phyloP scores from a whole-genome alignment of 2,113 vertebrate species.

The Eira barbara region DNA sequence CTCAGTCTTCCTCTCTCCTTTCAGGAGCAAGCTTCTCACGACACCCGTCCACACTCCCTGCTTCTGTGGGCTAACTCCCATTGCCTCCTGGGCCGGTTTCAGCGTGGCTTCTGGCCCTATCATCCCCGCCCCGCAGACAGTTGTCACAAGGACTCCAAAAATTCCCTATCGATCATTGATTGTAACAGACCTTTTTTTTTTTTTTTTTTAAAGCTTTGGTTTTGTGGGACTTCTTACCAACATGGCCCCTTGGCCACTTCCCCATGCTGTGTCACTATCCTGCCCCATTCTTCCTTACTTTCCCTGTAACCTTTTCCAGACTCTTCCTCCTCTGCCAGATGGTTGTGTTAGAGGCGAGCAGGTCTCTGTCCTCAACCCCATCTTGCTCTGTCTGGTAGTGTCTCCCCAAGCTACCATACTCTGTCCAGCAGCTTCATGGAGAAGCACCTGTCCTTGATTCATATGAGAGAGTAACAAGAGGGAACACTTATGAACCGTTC shows the following conservation, averaged over 20 bases:
- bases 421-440: fast-evolving
- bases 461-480: fast-evolving
- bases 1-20: not conserved
- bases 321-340: fast-evolving
- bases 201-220: not conserved
- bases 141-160: not conserved
- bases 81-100: fast-evolving
- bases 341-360: not conserved
- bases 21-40: too few relatives aligned
- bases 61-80: fast-evolving
- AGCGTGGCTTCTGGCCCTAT: not conserved
- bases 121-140: too few relatives aligned
- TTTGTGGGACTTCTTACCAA: not conserved
- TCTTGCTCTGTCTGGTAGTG: not conserved
- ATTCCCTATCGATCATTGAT: fast-evolving
- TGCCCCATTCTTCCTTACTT: not conserved
- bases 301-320: fast-evolving
- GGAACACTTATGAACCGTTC: fast-evolving
- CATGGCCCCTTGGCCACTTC: not conserved
- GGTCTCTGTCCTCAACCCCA: not conserved
- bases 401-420: not conserved
- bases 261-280: fast-evolving
- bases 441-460: not conserved
- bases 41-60: fast-evolving
- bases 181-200: fast-evolving